phyloP scores from a whole-genome alignment of 2,888 invertebrate species.

The Saturnia japonica region DNA sequence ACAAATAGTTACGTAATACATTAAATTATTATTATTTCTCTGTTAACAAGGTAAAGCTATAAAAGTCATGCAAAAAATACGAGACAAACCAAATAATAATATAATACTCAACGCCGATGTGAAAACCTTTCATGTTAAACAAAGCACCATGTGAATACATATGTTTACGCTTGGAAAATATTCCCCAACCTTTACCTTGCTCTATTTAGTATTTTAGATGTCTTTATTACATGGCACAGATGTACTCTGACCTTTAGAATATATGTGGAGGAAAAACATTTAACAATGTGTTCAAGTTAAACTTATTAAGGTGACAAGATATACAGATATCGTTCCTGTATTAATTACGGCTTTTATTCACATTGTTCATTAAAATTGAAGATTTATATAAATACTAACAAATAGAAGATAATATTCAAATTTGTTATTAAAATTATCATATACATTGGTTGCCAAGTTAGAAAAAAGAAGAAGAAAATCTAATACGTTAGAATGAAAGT shows the following conservation, averaged over 20 bases:
- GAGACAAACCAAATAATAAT: background rate
- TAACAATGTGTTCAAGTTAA: background rate
- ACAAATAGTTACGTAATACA: background rate
- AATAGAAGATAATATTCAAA: too few species aligned
- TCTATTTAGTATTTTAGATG: background rate
- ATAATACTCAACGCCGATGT: background rate
- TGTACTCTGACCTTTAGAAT: background rate
- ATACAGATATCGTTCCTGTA: background rate
- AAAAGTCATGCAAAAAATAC: background rate
- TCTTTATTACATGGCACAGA: background rate
- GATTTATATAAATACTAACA: background rate
- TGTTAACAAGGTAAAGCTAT: background rate
- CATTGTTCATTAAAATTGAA: background rate
- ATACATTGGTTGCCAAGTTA: too few species aligned
- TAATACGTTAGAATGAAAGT: too few species aligned
- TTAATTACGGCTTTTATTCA: background rate
- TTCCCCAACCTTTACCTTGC: background rate
- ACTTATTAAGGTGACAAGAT: background rate
- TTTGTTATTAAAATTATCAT: too few species aligned
- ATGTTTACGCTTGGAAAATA: constrained; percentile 1
- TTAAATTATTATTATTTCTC: too few species aligned
- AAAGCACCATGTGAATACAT: background rate
- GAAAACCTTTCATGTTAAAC: background rate
- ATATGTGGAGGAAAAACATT: background rate
- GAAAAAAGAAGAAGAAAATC: too few species aligned